Percentiles rank a stretch among this genome's conserved stretches.
Evolutionary conservation across 2,888 invertebrate species (phyloP).

Genomic region (Cheilosia variabilis): DNA sequence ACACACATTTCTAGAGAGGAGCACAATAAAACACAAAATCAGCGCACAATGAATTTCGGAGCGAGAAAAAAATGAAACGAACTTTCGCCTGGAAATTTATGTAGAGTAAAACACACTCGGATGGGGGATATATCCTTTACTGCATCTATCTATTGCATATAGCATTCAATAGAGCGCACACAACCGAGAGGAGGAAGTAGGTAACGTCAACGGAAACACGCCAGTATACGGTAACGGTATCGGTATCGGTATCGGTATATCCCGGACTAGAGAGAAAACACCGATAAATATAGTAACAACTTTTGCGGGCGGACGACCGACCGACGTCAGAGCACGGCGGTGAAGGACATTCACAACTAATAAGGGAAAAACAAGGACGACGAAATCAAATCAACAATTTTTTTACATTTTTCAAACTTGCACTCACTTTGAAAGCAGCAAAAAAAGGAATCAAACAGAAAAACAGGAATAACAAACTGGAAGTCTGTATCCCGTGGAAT

Average conservation of each 20-base stretch:
- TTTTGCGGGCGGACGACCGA: constrained; percentile 58
- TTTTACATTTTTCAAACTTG: constrained; percentile 28
- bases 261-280: constrained; percentile 58
- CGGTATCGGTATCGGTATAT: not conserved
- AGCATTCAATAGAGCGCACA: constrained; percentile 61
- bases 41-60: constrained; percentile 61
- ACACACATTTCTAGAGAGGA: constrained; percentile 56
- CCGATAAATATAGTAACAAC: constrained; percentile 71
- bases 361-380: constrained; percentile 50
- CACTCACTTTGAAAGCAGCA: constrained; percentile 12
- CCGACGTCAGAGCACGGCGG: constrained; percentile 65
- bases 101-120: constrained; percentile 50
- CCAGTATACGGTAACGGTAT: constrained; percentile 9
- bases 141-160: constrained; percentile 66
- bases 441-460: constrained; percentile 2
- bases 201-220: constrained; percentile 71
- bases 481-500: constrained; percentile 50
- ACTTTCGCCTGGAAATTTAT: constrained; percentile 61
- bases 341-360: constrained; percentile 71
- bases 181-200: constrained; percentile 45
- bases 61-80: constrained; percentile 22
- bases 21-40: constrained; percentile 58
- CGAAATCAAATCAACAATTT: constrained; percentile 68
- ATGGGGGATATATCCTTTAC: constrained; percentile 52
- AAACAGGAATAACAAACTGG: constrained; percentile 36